Evolutionary conservation across 1,140 invertebrate genomes (phyloP), one percentile per base, ranked within the genome.

Genomic region (Bradynema listronoti): DNA sequence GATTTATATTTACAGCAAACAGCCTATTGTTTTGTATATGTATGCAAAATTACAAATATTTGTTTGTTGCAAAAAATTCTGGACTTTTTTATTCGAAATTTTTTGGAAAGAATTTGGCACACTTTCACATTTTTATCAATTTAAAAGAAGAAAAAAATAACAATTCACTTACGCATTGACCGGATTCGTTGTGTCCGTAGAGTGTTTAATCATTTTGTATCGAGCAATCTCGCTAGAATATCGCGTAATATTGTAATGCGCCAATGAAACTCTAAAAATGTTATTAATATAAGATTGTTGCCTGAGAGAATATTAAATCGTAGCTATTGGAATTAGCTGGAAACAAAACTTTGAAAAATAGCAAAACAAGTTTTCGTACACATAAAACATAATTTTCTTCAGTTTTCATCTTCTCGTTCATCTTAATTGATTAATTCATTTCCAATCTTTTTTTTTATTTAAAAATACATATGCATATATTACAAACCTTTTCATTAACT

Each of bases 131-230:
- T 46, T 53, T 64, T 11, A 30, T 45, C 56, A 5, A 11, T n/a
- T n/a, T n/a, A n/a, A n/a, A n/a, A n/a, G n/a, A 53, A 43, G 7
- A 56, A 56, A 14, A 1, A 24, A 33, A 55, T 39, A 27, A 2
- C 25, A 61, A 56, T n/a, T 1, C 34, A 49, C 53, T 61, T 36
- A 76, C 75, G 71, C 61, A 50, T 77, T 77, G 11, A 71, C 49
- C n/a, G 77, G 74, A 55, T 78, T 78, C 25, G 56, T 63, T 6
- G 47, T 46, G 33, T 80, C 76, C n/a, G 59, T 52, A 4, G 36
- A 54, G 52, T 79, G 78, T 56, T 79, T 80, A 30, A 80, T 77
- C 78, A 79, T 79, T 49, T 79, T 79, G 51, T 79, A 79, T 27
- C 75, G 43, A n/a, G 78, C 78, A 52, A 79, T 79, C 41, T 56